Conservation (phyloP, 64 coral and sea anemone genomes). For the Dendrophyllia cribrosa region DNA sequence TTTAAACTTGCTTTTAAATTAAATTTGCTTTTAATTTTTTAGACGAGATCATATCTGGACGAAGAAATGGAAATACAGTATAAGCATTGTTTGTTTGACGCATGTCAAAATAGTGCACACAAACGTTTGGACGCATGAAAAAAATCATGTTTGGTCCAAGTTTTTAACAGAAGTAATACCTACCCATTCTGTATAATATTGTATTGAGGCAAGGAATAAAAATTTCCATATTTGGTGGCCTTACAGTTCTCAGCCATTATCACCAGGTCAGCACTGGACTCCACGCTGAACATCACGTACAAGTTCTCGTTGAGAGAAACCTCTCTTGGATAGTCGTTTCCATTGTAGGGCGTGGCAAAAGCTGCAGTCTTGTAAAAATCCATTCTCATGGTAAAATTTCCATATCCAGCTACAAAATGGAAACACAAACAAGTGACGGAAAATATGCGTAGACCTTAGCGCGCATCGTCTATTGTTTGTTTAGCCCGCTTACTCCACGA, state of each 20-base stretch:
- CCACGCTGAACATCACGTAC: constrained; percentile 19
- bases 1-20: too few species aligned
- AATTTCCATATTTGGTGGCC: constrained; percentile 8
- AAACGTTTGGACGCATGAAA: neutral
- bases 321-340: neutral
- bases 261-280: neutral
- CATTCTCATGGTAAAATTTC: constrained; percentile 24
- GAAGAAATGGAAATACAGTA: too few species aligned
- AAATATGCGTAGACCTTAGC: too few species aligned
- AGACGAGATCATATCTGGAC: too few species aligned
- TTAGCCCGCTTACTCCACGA: too few species aligned
- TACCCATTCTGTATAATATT: constrained; percentile 32
- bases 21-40: too few species aligned
- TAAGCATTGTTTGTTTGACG: too few species aligned
- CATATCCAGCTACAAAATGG: constrained; percentile 8
- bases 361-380: constrained; percentile 6
- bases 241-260: constrained; percentile 41
- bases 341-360: neutral
- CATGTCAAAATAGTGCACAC: neutral
- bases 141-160: too few species aligned
- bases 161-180: neutral
- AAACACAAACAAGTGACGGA: neutral
- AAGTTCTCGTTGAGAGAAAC: neutral
- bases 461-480: too few species aligned
- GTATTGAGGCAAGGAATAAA: constrained; percentile 33